phyloP scores from a whole-genome alignment of 2,113 vertebrate species.

The Pterophyllum scalare region DNA sequence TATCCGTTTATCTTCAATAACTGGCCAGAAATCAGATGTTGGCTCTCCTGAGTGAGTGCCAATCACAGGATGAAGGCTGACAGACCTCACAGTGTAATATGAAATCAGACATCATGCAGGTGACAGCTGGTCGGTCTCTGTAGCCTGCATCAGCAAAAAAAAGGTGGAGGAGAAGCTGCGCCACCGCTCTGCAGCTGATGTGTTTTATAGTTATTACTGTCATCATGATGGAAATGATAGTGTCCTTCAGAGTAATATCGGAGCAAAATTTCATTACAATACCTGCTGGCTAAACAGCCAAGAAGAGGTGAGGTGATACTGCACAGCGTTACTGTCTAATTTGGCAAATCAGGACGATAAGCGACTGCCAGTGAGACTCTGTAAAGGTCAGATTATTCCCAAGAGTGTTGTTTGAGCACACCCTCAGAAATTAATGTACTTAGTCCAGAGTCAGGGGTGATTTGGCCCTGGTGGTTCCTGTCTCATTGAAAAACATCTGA shows the following conservation, averaged over 20 bases:
- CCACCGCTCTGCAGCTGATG: background rate
- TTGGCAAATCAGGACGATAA: background rate
- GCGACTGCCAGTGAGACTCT: background rate
- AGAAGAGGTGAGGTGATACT: background rate
- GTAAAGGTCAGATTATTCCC: background rate
- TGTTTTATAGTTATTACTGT: slow-evolving; percentile 3
- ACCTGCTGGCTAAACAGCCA: background rate
- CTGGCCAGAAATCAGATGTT: slow-evolving; percentile 34
- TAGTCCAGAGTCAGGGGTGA: background rate
- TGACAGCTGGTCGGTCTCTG: background rate
- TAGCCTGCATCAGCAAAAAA: background rate
- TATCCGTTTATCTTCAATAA: slow-evolving; percentile 40
- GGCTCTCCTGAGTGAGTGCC: slow-evolving; percentile 21
- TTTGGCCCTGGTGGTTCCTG: background rate
- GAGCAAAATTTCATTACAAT: background rate
- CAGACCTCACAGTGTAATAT: background rate
- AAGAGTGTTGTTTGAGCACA: background rate
- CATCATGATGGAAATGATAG: background rate
- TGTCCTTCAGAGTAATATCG: background rate
- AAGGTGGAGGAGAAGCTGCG: background rate
- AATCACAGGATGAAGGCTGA: slow-evolving; percentile 33
- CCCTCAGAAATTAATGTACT: background rate
- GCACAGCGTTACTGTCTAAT: background rate
- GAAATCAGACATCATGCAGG: background rate
- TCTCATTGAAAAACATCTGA: background rate